These are phyloP conservation scores for Nannoperca obscura DNA, from an alignment of 2,797 vertebrate species.

Conservation along the genomic window DNA sequence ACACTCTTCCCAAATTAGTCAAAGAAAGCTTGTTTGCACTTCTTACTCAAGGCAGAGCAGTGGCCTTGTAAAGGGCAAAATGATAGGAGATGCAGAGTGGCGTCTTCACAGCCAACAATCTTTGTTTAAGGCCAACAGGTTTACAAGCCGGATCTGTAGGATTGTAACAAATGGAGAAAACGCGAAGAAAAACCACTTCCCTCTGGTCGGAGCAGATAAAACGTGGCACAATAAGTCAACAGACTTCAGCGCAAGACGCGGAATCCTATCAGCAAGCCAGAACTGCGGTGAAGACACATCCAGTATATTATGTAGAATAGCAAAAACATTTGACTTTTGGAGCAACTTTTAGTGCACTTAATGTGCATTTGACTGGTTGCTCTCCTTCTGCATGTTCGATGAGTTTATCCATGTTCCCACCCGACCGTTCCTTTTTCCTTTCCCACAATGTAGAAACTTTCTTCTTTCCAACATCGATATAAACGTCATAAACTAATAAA, in stretches of 20 bases:
- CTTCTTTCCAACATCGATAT: not conserved
- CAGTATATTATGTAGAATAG: not conserved
- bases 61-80: not conserved
- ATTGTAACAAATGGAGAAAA: not conserved
- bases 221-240: not conserved
- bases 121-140: conserved; percentile 6
- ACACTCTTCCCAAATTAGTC: not conserved
- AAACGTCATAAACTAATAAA: no score
- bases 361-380: not conserved
- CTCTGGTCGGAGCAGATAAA: not conserved
- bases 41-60: not conserved
- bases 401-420: not conserved
- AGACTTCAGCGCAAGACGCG: not conserved
- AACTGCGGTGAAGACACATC: not conserved
- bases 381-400: not conserved
- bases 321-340: not conserved
- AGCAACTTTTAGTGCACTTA: no score
- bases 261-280: not conserved
- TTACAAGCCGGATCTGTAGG: not conserved
- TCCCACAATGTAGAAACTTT: not conserved
- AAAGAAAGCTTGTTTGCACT: not conserved
- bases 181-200: not conserved
- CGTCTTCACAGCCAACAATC: not conserved
- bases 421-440: not conserved
- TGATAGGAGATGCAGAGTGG: not conserved